Conservation (phyloP, 2,113 vertebrate genomes). For the Cephalopholis sonnerati region DNA sequence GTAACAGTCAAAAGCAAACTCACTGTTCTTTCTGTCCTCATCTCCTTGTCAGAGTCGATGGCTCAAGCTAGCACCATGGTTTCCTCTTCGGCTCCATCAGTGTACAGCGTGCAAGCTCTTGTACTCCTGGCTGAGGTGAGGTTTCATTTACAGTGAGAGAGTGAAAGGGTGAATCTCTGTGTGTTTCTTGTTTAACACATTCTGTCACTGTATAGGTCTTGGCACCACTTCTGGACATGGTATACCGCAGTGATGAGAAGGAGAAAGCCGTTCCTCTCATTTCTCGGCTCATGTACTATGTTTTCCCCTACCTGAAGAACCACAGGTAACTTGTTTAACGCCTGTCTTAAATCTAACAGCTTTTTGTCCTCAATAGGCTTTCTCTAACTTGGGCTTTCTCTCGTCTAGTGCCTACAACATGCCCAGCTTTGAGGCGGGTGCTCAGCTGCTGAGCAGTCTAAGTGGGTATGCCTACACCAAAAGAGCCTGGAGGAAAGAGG, state of each 20-base stretch:
- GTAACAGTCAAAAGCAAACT: neutral
- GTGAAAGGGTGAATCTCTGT: constrained; percentile 18
- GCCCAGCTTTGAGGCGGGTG: constrained; percentile 93
- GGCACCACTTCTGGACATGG: constrained; percentile 96
- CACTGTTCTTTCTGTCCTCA: neutral
- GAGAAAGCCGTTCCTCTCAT: constrained; percentile 95
- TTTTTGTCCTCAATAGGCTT: neutral
- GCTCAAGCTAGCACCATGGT: constrained; percentile 90
- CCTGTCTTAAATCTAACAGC: neutral
- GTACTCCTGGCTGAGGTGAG: constrained; percentile 94
- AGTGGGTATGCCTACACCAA: constrained; percentile 99
- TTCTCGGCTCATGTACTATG: constrained; percentile 95
- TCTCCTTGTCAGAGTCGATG: constrained; percentile 81
- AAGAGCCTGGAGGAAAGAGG: constrained; percentile 97
- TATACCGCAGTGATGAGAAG: constrained; percentile 97
- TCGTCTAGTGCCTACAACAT: constrained; percentile 91
- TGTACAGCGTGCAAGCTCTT: constrained; percentile 96
- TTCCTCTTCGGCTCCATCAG: constrained; percentile 93
- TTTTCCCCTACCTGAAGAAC: constrained; percentile 96
- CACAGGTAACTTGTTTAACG: constrained; percentile 86
- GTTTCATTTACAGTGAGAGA: neutral
- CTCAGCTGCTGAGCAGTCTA: constrained; percentile 94
- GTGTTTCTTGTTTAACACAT: neutral
- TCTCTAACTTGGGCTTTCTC: neutral
- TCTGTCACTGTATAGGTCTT: constrained; percentile 85